These are phyloP conservation scores for Hiodon tergisus DNA, from an alignment of 2,113 vertebrate genomes.

Conservation along the genomic window DNA sequence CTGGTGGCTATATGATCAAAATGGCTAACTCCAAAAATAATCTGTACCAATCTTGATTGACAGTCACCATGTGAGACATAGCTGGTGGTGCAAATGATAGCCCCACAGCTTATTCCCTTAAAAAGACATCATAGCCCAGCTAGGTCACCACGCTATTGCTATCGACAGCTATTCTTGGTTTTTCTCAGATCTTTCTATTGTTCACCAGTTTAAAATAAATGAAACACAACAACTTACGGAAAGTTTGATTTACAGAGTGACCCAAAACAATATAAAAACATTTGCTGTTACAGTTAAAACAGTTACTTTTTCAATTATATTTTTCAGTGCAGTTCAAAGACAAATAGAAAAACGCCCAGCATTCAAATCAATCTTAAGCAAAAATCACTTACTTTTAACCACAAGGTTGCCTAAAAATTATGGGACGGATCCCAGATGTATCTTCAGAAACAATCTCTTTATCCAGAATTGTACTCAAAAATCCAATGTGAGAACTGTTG, in stretches of 20 bases:
- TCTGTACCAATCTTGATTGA: constrained; percentile 70
- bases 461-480: not conserved
- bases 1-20: constrained; percentile 62
- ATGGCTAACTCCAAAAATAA: constrained; percentile 86
- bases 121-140: constrained; percentile 87
- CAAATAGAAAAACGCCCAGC: not conserved
- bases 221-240: constrained; percentile 5
- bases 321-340: not conserved
- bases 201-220: constrained; percentile 71
- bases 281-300: too few species aligned
- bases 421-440: constrained; percentile 79
- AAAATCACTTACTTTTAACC: constrained; percentile 81
- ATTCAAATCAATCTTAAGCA: constrained; percentile 29
- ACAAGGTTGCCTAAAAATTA: constrained; percentile 83
- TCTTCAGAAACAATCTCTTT: constrained; percentile 55
- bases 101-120: constrained; percentile 91
- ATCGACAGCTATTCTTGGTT: constrained; percentile 93
- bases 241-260: not conserved
- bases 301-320: not conserved
- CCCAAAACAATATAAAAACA: too few species aligned
- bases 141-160: constrained; percentile 72
- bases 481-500: constrained; percentile 84
- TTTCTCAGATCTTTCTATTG: constrained; percentile 60
- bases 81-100: constrained; percentile 77
- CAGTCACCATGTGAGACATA: constrained; percentile 92